These are phyloP conservation scores for Rachycentron canadum DNA, from an alignment of 2,797 vertebrate genomes.

Conservation along the genomic window DNA sequence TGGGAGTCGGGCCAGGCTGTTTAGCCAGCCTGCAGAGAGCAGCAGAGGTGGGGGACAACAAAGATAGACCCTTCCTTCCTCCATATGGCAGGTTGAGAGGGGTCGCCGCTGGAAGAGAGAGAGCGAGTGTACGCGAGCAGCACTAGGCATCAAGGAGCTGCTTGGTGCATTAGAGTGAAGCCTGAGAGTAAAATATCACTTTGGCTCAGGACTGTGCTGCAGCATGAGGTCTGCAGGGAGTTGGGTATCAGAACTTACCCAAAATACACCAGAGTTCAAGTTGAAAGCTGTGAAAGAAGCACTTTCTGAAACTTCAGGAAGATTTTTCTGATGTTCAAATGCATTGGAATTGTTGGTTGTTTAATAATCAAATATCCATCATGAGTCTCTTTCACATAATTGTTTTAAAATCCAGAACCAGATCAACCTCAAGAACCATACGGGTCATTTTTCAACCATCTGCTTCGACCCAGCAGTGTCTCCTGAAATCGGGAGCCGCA, in stretches of 20 bases:
- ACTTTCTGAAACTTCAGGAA: neutral
- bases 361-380: neutral
- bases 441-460: too few species aligned
- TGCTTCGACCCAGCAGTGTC: too few species aligned
- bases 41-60: slow-evolving; percentile 57
- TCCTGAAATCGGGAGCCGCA: too few species aligned
- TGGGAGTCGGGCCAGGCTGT: slow-evolving; percentile 63
- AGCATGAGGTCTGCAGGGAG: slow-evolving; percentile 18
- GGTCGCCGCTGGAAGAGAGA: slow-evolving; percentile 28
- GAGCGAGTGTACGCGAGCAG: slow-evolving; percentile 13
- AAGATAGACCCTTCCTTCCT: slow-evolving; percentile 41
- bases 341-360: slow-evolving; percentile 2
- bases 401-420: too few species aligned
- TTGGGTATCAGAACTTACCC: neutral
- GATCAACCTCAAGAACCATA: too few species aligned
- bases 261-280: slow-evolving; percentile 22
- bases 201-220: slow-evolving; percentile 15
- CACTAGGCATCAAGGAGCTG: slow-evolving; percentile 22
- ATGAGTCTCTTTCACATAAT: neutral
- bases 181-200: slow-evolving; percentile 19
- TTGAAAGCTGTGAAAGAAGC: neutral
- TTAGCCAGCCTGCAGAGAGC: slow-evolving; percentile 54
- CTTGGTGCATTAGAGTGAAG: slow-evolving; percentile 12
- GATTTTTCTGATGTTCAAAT: neutral
- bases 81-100: slow-evolving; percentile 65